Conservation (phyloP, 1,140 invertebrate species). For the Drosophila kurseongensis region DNA sequence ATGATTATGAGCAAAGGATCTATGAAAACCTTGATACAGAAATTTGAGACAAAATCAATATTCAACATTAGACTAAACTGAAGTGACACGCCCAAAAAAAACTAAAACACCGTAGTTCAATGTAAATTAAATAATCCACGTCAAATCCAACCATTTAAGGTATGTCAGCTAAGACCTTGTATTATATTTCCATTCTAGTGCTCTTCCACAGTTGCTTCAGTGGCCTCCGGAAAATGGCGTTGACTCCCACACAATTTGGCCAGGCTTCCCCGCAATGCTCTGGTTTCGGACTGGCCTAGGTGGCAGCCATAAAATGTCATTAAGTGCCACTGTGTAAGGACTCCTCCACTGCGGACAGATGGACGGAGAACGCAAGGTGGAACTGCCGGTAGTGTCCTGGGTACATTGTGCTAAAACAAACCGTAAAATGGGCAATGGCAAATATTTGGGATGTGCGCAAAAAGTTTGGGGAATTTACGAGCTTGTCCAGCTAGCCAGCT, state of each 20-base stretch:
- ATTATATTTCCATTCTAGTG: conserved; percentile 1
- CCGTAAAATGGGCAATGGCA: conserved; percentile 55
- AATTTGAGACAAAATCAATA: too few relatives aligned
- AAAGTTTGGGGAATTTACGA: conserved; percentile 48
- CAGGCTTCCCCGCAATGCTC: conserved; percentile 5
- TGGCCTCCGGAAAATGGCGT: conserved; percentile 5
- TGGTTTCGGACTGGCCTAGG: conserved; percentile 18
- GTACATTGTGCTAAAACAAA: conserved; percentile 34
- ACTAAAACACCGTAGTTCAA: too few relatives aligned
- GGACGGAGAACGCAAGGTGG: not conserved
- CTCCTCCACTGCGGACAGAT: not conserved
- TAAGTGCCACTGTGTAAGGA: conserved; percentile 33
- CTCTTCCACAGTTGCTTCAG: not conserved
- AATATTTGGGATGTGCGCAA: conserved; percentile 60
- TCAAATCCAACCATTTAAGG: not conserved
- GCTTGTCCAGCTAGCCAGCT: conserved; percentile 1
- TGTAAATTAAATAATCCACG: not conserved
- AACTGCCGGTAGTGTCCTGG: conserved; percentile 4
- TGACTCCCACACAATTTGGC: conserved; percentile 29
- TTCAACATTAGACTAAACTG: too few relatives aligned
- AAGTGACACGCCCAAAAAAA: too few relatives aligned
- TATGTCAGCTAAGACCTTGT: not conserved
- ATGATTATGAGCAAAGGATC: too few relatives aligned
- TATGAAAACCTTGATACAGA: too few relatives aligned
- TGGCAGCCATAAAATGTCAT: conserved; percentile 57